Evolutionary conservation across 2,888 invertebrate genomes (phyloP).

Genomic region (Laspeyria flexula): DNA sequence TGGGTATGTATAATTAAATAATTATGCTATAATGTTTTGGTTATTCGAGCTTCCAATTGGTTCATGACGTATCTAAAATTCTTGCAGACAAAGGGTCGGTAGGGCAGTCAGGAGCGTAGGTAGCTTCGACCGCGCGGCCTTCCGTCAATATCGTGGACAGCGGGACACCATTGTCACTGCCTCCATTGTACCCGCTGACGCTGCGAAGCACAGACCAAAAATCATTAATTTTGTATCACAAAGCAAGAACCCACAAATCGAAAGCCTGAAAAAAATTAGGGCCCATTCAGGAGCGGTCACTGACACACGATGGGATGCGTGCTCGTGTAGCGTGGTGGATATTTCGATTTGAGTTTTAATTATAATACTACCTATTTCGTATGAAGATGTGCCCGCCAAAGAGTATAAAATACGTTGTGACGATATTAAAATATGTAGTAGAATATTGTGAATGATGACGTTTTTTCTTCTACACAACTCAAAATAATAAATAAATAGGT

Average conservation of each 20-base stretch:
- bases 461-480: slow-evolving; percentile 22
- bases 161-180: slow-evolving; percentile 83
- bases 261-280: slow-evolving; percentile 78
- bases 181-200: slow-evolving; percentile 72
- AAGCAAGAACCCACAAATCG: slow-evolving; percentile 85
- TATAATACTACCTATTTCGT: slow-evolving; percentile 51
- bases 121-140: slow-evolving; percentile 66
- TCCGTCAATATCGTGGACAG: slow-evolving; percentile 83
- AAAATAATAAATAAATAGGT: slow-evolving; percentile 1
- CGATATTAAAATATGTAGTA: slow-evolving; percentile 39
- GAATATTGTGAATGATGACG: slow-evolving; percentile 30
- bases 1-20: slow-evolving; percentile 60
- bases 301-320: slow-evolving; percentile 68
- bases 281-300: slow-evolving; percentile 78
- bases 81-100: slow-evolving; percentile 70
- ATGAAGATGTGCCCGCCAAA: slow-evolving; percentile 34
- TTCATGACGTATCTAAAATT: slow-evolving; percentile 79
- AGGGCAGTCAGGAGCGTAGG: slow-evolving; percentile 75
- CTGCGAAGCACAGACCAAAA: slow-evolving; percentile 81
- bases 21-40: slow-evolving; percentile 64
- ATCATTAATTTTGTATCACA: slow-evolving; percentile 86
- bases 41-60: slow-evolving; percentile 72
- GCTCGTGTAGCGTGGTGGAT: slow-evolving; percentile 52
- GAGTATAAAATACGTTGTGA: slow-evolving; percentile 24
- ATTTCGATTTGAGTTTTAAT: slow-evolving; percentile 76